Conservation (phyloP, 1,140 invertebrate genomes). For the Adelges cooleyi region DNA sequence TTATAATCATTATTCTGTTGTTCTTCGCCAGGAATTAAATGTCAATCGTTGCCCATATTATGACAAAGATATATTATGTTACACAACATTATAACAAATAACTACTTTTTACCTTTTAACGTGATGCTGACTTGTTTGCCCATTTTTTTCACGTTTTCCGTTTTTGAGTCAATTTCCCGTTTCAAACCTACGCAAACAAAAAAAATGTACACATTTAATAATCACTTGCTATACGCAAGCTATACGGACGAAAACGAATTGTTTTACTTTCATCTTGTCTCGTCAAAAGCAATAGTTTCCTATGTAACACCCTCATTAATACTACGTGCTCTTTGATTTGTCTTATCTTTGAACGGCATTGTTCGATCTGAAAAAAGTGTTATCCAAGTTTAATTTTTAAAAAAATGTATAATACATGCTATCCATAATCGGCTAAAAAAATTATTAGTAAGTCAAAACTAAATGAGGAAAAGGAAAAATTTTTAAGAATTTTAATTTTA, state of each 20-base stretch:
- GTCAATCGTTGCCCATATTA: too few species aligned
- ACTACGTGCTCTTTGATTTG: conserved; percentile 33
- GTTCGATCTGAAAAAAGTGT: conserved; percentile 34
- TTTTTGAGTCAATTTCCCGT: conserved; percentile 29
- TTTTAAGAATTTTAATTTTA: too few species aligned
- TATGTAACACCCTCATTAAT: conserved; percentile 32
- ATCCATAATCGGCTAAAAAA: too few species aligned
- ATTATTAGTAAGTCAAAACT: too few species aligned
- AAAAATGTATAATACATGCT: too few species aligned
- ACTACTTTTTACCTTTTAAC: conserved; percentile 31
- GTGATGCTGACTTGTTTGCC: conserved; percentile 31
- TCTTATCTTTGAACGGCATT: conserved; percentile 31
- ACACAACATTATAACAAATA: too few species aligned
- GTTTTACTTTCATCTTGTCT: conserved; percentile 35
- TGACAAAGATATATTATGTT: too few species aligned
- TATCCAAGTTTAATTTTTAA: too few species aligned
- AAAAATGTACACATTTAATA: background rate
- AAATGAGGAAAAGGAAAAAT: too few species aligned
- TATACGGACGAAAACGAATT: background rate
- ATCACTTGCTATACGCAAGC: background rate
- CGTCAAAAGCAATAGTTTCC: conserved; percentile 32
- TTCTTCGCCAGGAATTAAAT: too few species aligned
- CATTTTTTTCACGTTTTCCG: conserved; percentile 30
- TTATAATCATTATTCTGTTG: too few species aligned
- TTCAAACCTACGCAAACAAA: conserved; percentile 29